These are phyloP conservation scores for Conus ventricosus DNA, from an alignment of 1,140 invertebrate species.

Conservation along the genomic window DNA sequence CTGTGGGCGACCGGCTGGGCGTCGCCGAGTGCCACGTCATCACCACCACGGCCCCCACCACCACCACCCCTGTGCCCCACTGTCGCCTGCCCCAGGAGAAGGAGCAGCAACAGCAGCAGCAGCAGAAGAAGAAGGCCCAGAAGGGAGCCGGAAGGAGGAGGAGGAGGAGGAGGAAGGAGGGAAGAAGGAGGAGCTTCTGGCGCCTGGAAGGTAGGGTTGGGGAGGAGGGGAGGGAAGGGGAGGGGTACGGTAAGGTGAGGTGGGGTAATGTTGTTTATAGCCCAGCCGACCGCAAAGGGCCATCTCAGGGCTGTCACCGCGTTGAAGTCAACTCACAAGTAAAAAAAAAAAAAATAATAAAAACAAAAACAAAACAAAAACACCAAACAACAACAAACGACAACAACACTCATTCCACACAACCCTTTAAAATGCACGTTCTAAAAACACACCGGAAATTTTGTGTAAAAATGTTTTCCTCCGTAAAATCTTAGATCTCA, in stretches of 20 bases:
- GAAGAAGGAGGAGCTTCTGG: not conserved
- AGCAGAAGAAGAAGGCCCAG: not conserved
- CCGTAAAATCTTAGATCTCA: no score
- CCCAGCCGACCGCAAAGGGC: no score
- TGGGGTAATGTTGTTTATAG: no score
- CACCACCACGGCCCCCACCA: not conserved
- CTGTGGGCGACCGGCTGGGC: not conserved
- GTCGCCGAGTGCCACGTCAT: not conserved
- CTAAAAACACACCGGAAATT: no score
- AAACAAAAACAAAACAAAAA: no score
- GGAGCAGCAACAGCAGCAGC: not conserved
- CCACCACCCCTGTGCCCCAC: not conserved
- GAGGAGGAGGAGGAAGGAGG: not conserved
- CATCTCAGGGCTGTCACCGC: no score
- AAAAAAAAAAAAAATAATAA: no score
- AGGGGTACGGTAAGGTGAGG: not conserved
- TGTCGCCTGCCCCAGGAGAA: not conserved
- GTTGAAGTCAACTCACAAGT: no score
- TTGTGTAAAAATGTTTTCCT: no score
- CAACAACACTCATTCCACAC: no score
- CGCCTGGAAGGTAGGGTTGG: not conserved
- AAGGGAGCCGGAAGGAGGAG: not conserved
- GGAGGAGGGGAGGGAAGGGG: not conserved
- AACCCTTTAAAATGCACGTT: no score
- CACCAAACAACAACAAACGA: no score